phyloP scores from a whole-genome alignment of 2,113 vertebrate species.

The Catharus fuscescens region DNA sequence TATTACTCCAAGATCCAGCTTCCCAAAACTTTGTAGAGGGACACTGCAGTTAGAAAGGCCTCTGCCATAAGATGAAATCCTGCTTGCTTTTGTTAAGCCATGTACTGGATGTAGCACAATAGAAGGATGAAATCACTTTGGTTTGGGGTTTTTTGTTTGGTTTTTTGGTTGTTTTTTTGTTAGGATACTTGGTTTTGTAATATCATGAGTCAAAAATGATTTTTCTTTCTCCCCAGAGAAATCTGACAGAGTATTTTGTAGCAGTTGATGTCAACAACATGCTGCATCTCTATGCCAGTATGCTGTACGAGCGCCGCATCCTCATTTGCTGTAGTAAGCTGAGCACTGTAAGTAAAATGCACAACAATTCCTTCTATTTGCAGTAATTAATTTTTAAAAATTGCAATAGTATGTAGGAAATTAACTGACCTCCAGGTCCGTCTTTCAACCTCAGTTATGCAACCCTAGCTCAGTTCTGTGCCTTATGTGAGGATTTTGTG shows the following conservation, averaged over 20 bases:
- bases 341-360: slow-evolving; percentile 90
- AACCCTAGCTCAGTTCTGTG: neutral
- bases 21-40: neutral
- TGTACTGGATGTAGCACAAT: fast-evolving
- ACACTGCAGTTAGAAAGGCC: neutral
- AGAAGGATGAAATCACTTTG: neutral
- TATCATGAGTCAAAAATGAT: neutral
- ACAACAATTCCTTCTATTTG: neutral
- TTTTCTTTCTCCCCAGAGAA: slow-evolving; percentile 84
- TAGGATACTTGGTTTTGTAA: neutral
- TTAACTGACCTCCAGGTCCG: neutral
- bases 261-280: slow-evolving; percentile 99
- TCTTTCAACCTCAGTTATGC: neutral
- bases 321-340: slow-evolving; percentile 97
- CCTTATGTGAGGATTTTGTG: neutral
- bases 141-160: neutral
- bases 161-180: neutral
- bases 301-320: slow-evolving; percentile 95
- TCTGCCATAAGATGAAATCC: neutral
- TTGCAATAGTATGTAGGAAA: neutral
- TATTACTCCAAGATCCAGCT: neutral
- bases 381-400: neutral
- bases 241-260: slow-evolving; percentile 98
- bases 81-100: neutral
- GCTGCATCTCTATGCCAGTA: slow-evolving; percentile 97